A percentile compares a stretch with the other conserved stretches of the same genome.
These are phyloP conservation scores for Epizoanthus stellaris DNA, from an alignment of 92 coral and sea anemone genomes.

Conservation along the genomic window DNA sequence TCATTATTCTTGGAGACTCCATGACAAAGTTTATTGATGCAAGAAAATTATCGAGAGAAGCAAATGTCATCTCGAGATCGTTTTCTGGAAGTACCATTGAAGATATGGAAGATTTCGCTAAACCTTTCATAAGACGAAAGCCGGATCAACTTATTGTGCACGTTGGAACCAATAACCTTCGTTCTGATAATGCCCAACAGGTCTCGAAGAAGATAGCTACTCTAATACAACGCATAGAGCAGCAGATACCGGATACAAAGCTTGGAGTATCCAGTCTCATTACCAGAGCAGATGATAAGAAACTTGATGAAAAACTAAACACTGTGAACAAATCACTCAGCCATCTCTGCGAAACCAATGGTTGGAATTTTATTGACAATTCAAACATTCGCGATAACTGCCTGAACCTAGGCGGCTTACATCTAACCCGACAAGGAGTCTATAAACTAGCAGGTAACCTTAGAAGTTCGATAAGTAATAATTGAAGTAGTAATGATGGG, in stretches of 20 bases:
- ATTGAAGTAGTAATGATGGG: background rate
- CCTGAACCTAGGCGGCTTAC: background rate
- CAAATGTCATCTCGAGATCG: slow-evolving; percentile 15
- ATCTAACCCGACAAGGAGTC: background rate
- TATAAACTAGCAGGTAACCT: background rate
- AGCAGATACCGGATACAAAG: background rate
- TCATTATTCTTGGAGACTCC: slow-evolving; percentile 5
- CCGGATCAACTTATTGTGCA: background rate
- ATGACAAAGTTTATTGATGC: slow-evolving; percentile 5
- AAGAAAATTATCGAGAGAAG: slow-evolving; percentile 8
- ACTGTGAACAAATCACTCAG: background rate
- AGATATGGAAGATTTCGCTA: slow-evolving; percentile 1
- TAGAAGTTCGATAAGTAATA: background rate
- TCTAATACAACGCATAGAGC: background rate
- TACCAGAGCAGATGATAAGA: background rate
- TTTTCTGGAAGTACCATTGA: slow-evolving; percentile 1
- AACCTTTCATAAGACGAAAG: slow-evolving; percentile 9
- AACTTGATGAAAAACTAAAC: background rate
- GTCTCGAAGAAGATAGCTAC: background rate
- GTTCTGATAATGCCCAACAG: background rate
- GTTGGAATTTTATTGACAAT: slow-evolving; percentile 9
- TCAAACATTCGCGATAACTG: slow-evolving; percentile 11
- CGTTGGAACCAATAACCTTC: slow-evolving; percentile 3
- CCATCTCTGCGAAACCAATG: background rate
- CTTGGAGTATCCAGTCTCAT: background rate